Conservation (phyloP, 2,888 invertebrate genomes). For the Drosophila parthenogenetica region DNA sequence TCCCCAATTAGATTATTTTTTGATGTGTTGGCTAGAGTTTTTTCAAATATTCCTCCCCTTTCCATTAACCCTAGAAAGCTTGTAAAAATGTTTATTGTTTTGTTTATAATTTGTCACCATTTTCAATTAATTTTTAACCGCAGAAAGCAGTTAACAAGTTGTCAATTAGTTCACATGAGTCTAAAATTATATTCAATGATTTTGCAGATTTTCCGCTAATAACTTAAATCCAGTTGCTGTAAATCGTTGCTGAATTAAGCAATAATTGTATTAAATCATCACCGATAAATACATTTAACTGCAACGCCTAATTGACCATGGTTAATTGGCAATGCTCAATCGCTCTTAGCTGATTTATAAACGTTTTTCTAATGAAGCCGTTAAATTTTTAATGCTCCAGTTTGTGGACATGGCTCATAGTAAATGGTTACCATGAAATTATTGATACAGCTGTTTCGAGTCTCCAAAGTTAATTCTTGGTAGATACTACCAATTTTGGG, state of each 20-base stretch:
- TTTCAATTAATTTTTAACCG: neutral
- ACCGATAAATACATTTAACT: neutral
- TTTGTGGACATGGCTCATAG: neutral
- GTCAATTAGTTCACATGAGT: too few species aligned
- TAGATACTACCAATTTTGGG: too few species aligned
- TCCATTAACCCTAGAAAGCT: neutral
- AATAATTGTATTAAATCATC: neutral
- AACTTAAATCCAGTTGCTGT: neutral
- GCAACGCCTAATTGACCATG: neutral
- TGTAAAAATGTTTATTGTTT: neutral
- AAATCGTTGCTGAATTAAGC: neutral
- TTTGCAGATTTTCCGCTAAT: neutral
- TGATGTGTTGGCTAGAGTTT: too few species aligned
- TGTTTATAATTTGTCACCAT: neutral
- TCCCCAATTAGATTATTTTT: too few species aligned
- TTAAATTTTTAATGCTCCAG: neutral
- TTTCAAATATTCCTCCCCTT: neutral
- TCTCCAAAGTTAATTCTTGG: neutral
- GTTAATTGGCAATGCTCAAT: neutral
- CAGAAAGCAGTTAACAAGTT: neutral
- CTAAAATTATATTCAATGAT: neutral
- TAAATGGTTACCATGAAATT: neutral
- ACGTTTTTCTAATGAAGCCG: neutral
- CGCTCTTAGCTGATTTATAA: neutral
- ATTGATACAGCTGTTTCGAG: neutral